Evolutionary conservation across 2,888 invertebrate genomes (phyloP), one percentile per base, ranked within the genome.

Genomic region (Xestobium rufovillosum): DNA sequence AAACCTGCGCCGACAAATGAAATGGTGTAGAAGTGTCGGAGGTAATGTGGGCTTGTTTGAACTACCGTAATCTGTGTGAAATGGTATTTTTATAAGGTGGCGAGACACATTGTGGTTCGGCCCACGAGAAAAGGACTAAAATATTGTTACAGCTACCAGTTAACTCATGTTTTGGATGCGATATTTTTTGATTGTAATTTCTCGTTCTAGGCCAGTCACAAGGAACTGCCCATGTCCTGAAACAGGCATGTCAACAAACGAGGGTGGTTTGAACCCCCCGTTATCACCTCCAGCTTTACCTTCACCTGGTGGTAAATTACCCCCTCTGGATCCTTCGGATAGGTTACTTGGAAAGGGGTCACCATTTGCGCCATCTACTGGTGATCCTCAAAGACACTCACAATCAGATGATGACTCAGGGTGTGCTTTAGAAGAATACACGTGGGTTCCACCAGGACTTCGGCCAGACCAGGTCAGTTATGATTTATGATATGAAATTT

Each of bases 331-430:
- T 51, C 59, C 68, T 26, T 69, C 75, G 0, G 77, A 78, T 56
- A 59, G 77, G 43, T 67, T 71, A 23, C 55, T 77, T 45, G 76
- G 76, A 59, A 75, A 76, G 61, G 75, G 75, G 1, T 75, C 73
- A 2, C 66, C 64, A 8, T 66, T 64, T 45, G 56, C 62, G 3
- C 65, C 61, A n/a, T 56, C 55, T 39, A 66, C 68, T 33, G 57
- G 67, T 3, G 83, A 85, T 58, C 83, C 84, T 38, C 87, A 87
- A 58, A 67, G 88, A 43, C 86, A 88, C 57, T 88, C 90, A 31
- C 91, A 92, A 63, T 91, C 90, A 44, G 97, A 97, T 63, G 95
- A 96, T 62, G 97, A 97, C 68, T 91, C 91, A 36, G 96, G 97
- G 6, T 97, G 96, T 64, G 95, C 95, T 13, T 69, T 97, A 47